Evolutionary conservation across 2,888 invertebrate species (phyloP), one percentile per base, ranked within the genome.

Genomic region (Acronicta psi): DNA sequence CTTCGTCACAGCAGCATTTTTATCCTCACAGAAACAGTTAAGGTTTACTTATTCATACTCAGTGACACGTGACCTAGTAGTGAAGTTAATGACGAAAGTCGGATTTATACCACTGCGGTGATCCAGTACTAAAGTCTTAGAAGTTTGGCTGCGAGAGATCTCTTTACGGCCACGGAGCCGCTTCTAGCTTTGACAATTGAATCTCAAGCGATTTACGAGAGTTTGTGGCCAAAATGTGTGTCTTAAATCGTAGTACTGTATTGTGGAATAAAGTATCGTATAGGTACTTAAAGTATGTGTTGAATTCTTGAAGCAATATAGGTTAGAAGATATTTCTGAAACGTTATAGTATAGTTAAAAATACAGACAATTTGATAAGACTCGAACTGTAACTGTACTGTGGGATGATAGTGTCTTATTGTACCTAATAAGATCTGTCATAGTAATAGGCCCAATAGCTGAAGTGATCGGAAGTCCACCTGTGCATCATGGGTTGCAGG

Each of bases 91-190:
- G 65, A 56, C 51, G 31, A 42, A 65, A 70, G 53, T 51, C 52
- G 51, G 59, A 57, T 73, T 70, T 59, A 58, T 62, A 50, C 49
- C 46, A 49, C 25, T 41, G 51, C 37, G 42, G 70, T 73, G 59
- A 64, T 69, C 73, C 57, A 58, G 64, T 45, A 52, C 59, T 57
- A 57, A 64, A 71, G 59, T 61, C 61, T 69, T 60, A 65, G 65
- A 46, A 55, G 61, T 70, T 60, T 40, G 51, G 50, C n/a, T 20
- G 34, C 38, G 54, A 37, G 29, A 41, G 47, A 73, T 70, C 52
- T 50, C 60, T 60, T 56, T 51, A 69, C 29, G 49, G 47, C 51
- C 37, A 53, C 49, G 41, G 8, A 11, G 16, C 44, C 47, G 18
- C 29, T 55, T 14, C 42, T 45, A 34, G 34, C 45, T 55, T 53